A percentile compares a stretch with the other conserved stretches of the same genome.
Evolutionary conservation across 1,140 invertebrate species (phyloP).

Genomic region (Nasonia longicornis): DNA sequence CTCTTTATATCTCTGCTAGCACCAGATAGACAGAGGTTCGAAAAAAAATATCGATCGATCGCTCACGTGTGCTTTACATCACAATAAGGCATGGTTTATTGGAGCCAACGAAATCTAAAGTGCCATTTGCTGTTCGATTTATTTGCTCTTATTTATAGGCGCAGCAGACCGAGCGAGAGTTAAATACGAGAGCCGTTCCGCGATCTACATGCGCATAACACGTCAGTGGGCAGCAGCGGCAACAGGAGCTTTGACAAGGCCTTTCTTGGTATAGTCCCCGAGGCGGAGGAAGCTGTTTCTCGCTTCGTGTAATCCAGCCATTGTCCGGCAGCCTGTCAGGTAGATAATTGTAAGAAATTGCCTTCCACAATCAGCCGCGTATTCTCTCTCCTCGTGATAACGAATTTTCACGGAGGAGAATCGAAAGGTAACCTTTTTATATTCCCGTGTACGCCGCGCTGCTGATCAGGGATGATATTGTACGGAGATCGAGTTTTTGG

Average conservation of each 20-base stretch:
- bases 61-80: slow-evolving; percentile 11
- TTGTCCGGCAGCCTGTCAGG: slow-evolving; percentile 51
- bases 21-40: background rate
- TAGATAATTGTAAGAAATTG: slow-evolving; percentile 63
- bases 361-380: slow-evolving; percentile 58
- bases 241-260: slow-evolving; percentile 14
- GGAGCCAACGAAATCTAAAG: slow-evolving; percentile 34
- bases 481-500: too few relatives aligned
- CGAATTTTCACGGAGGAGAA: background rate
- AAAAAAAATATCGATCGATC: background rate
- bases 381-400: slow-evolving; percentile 44
- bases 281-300: slow-evolving; percentile 32
- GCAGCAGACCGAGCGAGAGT: background rate
- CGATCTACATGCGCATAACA: slow-evolving; percentile 15
- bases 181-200: background rate
- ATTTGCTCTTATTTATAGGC: slow-evolving; percentile 37
- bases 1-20: background rate
- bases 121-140: slow-evolving; percentile 36
- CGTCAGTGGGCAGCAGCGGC: background rate
- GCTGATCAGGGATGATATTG: too few relatives aligned
- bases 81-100: slow-evolving; percentile 8
- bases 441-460: background rate
- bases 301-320: slow-evolving; percentile 52
- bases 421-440: background rate
- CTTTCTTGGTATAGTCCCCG: slow-evolving; percentile 23